These are phyloP conservation scores for Pachyramphus minor DNA, from an alignment of 2,113 vertebrate species.

Conservation along the genomic window DNA sequence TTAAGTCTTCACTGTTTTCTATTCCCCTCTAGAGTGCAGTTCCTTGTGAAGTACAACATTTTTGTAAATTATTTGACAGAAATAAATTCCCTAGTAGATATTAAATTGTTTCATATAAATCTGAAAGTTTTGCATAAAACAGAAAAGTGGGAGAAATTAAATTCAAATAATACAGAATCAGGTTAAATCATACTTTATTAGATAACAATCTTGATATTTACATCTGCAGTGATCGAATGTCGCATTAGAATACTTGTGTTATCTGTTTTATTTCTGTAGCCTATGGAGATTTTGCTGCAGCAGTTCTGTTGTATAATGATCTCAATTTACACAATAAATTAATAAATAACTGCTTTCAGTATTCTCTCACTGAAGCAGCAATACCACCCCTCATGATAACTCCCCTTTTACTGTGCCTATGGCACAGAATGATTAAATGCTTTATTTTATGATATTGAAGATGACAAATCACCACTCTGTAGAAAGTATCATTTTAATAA, in stretches of 20 bases:
- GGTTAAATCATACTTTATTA: background rate
- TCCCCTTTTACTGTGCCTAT: background rate
- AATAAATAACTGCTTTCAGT: background rate
- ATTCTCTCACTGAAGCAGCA: background rate
- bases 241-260: background rate
- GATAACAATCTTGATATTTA: background rate
- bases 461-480: background rate
- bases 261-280: background rate
- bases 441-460: background rate
- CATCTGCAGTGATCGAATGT: background rate
- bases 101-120: background rate
- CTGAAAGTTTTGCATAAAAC: background rate
- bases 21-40: background rate
- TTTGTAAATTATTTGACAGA: conserved; percentile 14
- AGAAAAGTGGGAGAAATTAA: background rate
- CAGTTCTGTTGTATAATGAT: background rate
- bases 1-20: background rate
- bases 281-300: background rate
- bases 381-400: background rate
- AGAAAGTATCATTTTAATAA: background rate
- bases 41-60: background rate
- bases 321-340: background rate
- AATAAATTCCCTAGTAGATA: background rate
- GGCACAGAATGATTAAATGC: background rate
- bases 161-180: background rate